A percentile compares a stretch with the other conserved stretches of the same genome.
Conservation (phyloP, 2,888 invertebrate species). For the Campoletis raptor region DNA sequence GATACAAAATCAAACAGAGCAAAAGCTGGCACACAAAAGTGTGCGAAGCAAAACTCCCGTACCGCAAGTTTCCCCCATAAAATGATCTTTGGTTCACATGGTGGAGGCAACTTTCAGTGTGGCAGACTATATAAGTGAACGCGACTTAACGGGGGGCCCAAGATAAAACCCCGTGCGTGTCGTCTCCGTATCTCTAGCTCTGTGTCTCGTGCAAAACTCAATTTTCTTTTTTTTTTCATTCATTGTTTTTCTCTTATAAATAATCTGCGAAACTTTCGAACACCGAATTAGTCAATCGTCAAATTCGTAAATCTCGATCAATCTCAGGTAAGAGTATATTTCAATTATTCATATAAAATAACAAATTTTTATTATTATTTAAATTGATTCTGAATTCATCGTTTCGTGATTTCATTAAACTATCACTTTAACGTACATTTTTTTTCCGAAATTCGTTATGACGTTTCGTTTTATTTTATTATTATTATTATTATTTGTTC, state of each 20-base stretch:
- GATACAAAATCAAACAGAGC: slow-evolving; percentile 28
- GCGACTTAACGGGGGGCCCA: slow-evolving; percentile 79
- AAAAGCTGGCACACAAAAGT: slow-evolving; percentile 28
- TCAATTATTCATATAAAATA: background rate
- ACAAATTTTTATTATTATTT: background rate
- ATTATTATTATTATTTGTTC: background rate
- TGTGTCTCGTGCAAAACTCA: slow-evolving; percentile 60
- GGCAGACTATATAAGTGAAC: slow-evolving; percentile 84
- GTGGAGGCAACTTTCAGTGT: slow-evolving; percentile 84
- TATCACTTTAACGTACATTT: background rate
- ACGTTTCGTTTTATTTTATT: background rate
- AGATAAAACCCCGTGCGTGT: slow-evolving; percentile 83
- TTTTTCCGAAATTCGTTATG: background rate
- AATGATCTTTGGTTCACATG: slow-evolving; percentile 74
- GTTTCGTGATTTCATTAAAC: background rate
- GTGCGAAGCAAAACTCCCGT: slow-evolving; percentile 63
- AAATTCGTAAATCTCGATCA: slow-evolving; percentile 8
- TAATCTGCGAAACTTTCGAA: slow-evolving; percentile 22
- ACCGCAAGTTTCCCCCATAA: slow-evolving; percentile 72
- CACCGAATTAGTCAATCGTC: slow-evolving; percentile 24
- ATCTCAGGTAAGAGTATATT: slow-evolving; percentile 46
- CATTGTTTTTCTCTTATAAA: slow-evolving; percentile 22
- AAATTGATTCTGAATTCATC: background rate
- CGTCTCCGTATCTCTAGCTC: slow-evolving; percentile 77
- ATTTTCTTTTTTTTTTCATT: slow-evolving; percentile 13